Evolutionary conservation across 2,797 vertebrate genomes (phyloP).

Genomic region (Poeciliopsis infans): DNA sequence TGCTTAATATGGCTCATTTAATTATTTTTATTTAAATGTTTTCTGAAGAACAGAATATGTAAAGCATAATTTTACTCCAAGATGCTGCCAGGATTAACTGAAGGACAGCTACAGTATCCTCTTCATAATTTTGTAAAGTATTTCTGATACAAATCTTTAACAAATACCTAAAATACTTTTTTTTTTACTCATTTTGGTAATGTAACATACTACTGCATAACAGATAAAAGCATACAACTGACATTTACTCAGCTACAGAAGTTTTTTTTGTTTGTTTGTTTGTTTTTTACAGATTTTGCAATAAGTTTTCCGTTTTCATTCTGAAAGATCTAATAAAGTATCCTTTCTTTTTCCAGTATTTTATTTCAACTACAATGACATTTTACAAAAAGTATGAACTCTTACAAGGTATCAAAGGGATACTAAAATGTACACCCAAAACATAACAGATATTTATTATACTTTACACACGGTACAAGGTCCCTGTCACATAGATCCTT

Average conservation of each 20-base stretch:
- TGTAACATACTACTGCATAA: not conserved
- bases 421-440: not conserved
- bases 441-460: not conserved
- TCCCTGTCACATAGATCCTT: not conserved
- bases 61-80: not conserved
- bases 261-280: not conserved
- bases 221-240: not conserved
- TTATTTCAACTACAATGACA: not conserved
- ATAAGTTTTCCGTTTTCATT: not conserved
- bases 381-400: not conserved
- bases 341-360: not conserved
- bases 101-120: too few relatives aligned
- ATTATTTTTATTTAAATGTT: not conserved
- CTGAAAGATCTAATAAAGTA: not conserved
- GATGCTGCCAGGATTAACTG: not conserved
- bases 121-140: not conserved
- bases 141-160: not conserved
- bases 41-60: not conserved
- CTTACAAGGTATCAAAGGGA: not conserved
- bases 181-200: not conserved
- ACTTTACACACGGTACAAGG: not conserved
- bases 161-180: not conserved
- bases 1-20: conserved; percentile 3
- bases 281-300: not conserved
- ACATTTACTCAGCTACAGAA: not conserved